phyloP scores from a whole-genome alignment of 2,797 vertebrate species.

The Enteromius radiatus region DNA sequence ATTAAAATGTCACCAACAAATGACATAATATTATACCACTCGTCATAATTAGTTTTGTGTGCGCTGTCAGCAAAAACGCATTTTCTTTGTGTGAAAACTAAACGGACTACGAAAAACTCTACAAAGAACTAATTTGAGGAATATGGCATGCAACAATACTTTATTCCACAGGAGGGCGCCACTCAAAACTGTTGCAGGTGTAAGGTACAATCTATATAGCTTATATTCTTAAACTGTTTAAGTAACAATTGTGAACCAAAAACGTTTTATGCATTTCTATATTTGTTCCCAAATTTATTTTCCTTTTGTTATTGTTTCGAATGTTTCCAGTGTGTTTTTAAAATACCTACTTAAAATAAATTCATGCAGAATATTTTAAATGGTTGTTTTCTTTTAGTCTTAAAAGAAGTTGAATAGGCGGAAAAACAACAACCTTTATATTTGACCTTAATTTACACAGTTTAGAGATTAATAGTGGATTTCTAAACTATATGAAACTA shows the following conservation, averaged over 20 bases:
- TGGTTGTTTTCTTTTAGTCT: not conserved
- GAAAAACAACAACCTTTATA: not conserved
- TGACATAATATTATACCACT: not conserved
- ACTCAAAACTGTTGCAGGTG: constrained; percentile 41
- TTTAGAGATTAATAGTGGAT: not conserved
- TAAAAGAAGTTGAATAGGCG: not conserved
- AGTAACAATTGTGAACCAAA: not conserved
- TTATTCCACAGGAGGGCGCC: constrained; percentile 69
- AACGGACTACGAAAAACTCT: not conserved
- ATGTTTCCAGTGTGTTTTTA: not conserved
- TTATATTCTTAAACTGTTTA: not conserved
- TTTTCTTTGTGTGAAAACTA: not conserved
- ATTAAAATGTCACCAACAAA: not conserved
- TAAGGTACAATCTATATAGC: not conserved
- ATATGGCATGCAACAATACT: not conserved
- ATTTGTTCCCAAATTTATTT: not conserved
- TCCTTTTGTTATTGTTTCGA: not conserved
- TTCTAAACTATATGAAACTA: not conserved
- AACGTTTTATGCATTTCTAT: not conserved
- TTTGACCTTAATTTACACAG: not conserved
- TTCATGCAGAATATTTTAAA: not conserved
- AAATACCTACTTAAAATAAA: not conserved
- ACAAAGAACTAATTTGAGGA: constrained; percentile 9
- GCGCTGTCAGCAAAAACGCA: not conserved
- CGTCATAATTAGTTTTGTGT: not conserved